Percentiles rank a stretch among this genome's conserved stretches.
Evolutionary conservation across 2,113 vertebrate genomes (phyloP).

Genomic region (Clupea harengus): DNA sequence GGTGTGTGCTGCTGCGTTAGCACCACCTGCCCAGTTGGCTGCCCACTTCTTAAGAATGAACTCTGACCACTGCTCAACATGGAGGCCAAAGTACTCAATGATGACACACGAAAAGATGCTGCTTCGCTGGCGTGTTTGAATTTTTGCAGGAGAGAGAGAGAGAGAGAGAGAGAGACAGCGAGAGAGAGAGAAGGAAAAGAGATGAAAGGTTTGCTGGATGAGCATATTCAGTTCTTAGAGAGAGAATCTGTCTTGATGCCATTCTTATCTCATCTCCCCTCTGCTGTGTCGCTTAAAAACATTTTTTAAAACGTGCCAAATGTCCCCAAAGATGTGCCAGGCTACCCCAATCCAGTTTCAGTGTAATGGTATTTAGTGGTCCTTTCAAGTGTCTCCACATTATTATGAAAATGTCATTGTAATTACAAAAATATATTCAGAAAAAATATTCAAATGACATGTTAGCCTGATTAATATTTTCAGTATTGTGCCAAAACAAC

Average conservation of each 20-base stretch:
- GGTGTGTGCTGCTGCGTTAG: background rate
- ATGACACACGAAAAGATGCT: background rate
- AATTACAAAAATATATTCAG: too few species aligned
- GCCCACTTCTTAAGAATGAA: background rate
- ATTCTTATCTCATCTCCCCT: background rate
- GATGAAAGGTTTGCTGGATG: conserved; percentile 24
- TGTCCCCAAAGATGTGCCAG: background rate
- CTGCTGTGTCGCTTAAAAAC: background rate
- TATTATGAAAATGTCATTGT: too few species aligned
- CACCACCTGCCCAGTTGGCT: background rate
- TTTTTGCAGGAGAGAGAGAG: background rate
- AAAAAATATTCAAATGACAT: too few species aligned
- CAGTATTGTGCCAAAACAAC: too few species aligned
- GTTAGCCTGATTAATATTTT: too few species aligned
- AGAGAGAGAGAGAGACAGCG: background rate
- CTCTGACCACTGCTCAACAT: background rate
- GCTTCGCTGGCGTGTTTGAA: background rate
- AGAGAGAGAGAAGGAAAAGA: background rate
- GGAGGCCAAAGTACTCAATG: background rate
- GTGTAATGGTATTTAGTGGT: too few species aligned
- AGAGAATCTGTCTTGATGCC: background rate
- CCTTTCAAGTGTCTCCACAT: too few species aligned
- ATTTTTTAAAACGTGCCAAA: background rate
- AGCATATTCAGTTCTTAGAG: conserved; percentile 23
- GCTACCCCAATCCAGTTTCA: background rate